phyloP scores from a whole-genome alignment of 2,888 invertebrate species.

The Troides aeacus region DNA sequence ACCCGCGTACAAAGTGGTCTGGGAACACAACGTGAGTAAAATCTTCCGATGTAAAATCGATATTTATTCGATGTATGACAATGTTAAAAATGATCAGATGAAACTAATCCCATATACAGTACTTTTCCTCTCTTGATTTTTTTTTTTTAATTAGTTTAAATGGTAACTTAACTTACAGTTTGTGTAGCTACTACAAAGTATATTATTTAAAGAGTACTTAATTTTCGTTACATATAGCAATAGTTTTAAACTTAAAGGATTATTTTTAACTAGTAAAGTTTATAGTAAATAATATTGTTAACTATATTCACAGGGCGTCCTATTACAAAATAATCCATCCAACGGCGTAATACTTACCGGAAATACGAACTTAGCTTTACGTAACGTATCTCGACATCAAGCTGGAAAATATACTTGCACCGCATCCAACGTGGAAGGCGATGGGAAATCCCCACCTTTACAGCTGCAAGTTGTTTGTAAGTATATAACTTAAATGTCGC shows the following conservation, averaged over 20 bases:
- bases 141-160: no score
- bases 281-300: not conserved
- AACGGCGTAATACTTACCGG: constrained; percentile 91
- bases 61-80: not conserved
- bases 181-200: no score
- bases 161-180: no score
- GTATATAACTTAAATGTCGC: constrained; percentile 60
- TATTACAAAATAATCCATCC: constrained; percentile 90
- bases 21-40: constrained; percentile 75
- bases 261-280: not conserved
- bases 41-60: not conserved
- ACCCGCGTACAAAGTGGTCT: constrained; percentile 74
- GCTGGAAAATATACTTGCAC: constrained; percentile 94
- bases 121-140: no score
- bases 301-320: constrained; percentile 82
- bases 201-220: no score
- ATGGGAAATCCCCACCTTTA: constrained; percentile 90
- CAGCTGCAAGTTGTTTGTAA: constrained; percentile 95
- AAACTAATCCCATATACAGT: no score
- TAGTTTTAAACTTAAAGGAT: no score
- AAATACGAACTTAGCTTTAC: constrained; percentile 87
- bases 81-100: no score
- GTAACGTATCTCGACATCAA: constrained; percentile 88
- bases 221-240: no score
- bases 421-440: constrained; percentile 95